Base-by-base conservation (phyloP, 2,113 vertebrate species). In the Neolamprologus caudopunctatus region DNA sequence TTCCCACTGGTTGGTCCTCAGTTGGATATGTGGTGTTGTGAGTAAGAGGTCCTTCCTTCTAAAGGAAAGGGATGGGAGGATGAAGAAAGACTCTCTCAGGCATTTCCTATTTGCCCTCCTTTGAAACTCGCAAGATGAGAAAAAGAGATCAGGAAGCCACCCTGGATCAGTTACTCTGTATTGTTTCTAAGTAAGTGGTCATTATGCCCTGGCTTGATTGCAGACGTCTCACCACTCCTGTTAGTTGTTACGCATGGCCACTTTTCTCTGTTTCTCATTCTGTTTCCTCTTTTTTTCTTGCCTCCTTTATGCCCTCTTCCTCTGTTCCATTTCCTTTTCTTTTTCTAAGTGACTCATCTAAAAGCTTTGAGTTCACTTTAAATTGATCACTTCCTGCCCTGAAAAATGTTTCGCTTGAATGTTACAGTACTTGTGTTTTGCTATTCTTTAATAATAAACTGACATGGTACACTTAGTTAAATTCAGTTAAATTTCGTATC, bases 81-180 rank as follows among this genome's bases (percentile, higher is more conserved):
- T 80, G 82, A 87, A 87, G 24, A 58, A 58, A 58, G 45, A 35
- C 89, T 75, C 14, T 63, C 42, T n/a, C 55, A 84, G 88, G 91
- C 92, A 94, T 95, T 96, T 96, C 94, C 95, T 94, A n/a, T 87
- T 58, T 19, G 21, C 33, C 42, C 13, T 80, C 28, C 58, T 83
- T 66, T 85, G 83, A 81, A 86, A 73, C 89, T 86, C 73, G 83
- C 79, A 79, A 91, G 81, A 86, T 88, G 85, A 87, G 61, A 84
- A 84, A 71, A 94, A 51, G 83, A 89, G 88, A 88, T 89, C 9
- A 68, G 33, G 54, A 86, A 28, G 8, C 83, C 71, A 26, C 82
- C 82, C 82, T 78, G 57, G 66, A 26, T 81, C 89, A 84, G 35
- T 79, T 84, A 26, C 50, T 35, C 45, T 33, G 57, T 50, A 80